Evolutionary conservation across 2,888 invertebrate species (phyloP).

Genomic region (Pasiphila rectangulata): DNA sequence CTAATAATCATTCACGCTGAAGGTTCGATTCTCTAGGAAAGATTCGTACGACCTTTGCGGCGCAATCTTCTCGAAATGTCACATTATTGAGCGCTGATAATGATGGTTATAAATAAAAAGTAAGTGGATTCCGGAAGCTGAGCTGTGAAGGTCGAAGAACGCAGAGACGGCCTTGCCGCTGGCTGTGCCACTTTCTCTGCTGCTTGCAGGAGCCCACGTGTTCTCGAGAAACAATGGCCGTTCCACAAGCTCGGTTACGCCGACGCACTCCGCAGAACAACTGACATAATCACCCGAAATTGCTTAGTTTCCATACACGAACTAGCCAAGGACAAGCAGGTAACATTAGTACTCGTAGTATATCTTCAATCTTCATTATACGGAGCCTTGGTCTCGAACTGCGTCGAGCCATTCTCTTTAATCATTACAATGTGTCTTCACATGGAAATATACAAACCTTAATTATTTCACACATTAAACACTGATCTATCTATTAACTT

Average conservation of each 20-base stretch:
- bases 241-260: constrained; percentile 56
- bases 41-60: neutral
- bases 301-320: constrained; percentile 56
- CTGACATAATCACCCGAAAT: constrained; percentile 72
- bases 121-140: constrained; percentile 61
- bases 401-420: constrained; percentile 63
- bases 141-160: constrained; percentile 65
- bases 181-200: constrained; percentile 76
- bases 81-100: constrained; percentile 15
- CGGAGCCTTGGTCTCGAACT: constrained; percentile 65
- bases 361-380: constrained; percentile 61
- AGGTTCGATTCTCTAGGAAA: constrained; percentile 35
- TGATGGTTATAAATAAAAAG: constrained; percentile 33
- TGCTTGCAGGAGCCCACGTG: constrained; percentile 61
- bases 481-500: neutral
- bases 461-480: neutral
- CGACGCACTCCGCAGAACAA: constrained; percentile 62
- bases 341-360: constrained; percentile 53
- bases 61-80: too few relatives aligned
- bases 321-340: constrained; percentile 59
- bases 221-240: constrained; percentile 60
- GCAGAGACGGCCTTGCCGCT: constrained; percentile 71
- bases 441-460: constrained; percentile 13
- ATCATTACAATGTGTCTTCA: constrained; percentile 33
- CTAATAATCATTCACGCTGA: constrained; percentile 35